A percentile compares a stretch with the other conserved stretches of the same genome.
phyloP scores from a whole-genome alignment of 2,797 vertebrate species.

The Cossypha caffra region DNA sequence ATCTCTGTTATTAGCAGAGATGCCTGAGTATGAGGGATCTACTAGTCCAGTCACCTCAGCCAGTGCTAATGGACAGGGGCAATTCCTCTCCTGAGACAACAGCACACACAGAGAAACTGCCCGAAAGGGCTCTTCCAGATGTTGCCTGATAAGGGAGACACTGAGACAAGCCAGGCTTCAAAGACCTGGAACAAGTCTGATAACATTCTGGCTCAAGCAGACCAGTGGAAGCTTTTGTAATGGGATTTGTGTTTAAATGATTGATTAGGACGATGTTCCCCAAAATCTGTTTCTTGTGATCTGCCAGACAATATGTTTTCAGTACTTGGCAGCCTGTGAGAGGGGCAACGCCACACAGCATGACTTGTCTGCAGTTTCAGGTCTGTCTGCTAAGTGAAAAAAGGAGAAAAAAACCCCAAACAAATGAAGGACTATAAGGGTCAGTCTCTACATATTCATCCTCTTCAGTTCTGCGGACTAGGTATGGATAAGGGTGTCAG shows the following conservation, averaged over 20 bases:
- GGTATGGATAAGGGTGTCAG: neutral
- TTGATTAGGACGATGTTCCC: neutral
- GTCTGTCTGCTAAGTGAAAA: neutral
- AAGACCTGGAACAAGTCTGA: neutral
- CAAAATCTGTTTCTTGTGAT: neutral
- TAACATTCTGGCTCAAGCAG: neutral
- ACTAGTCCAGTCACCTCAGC: neutral
- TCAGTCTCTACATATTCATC: neutral
- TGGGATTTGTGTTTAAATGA: neutral
- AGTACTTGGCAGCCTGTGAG: neutral
- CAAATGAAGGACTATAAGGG: neutral
- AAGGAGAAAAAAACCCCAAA: fast-evolving
- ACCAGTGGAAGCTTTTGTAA: neutral
- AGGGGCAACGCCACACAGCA: neutral
- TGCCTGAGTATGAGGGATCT: neutral
- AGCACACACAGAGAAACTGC: neutral
- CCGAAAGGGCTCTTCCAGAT: neutral
- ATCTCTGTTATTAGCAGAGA: neutral
- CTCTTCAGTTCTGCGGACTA: neutral
- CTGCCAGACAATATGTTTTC: neutral
- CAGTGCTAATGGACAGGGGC: neutral
- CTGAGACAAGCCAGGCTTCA: neutral
- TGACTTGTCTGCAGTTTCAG: neutral
- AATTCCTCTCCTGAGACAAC: neutral
- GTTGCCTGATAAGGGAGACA: neutral